Evolutionary conservation across 2,888 invertebrate species (phyloP), one percentile per base, ranked within the genome.

Genomic region (Melanchra persicariae): DNA sequence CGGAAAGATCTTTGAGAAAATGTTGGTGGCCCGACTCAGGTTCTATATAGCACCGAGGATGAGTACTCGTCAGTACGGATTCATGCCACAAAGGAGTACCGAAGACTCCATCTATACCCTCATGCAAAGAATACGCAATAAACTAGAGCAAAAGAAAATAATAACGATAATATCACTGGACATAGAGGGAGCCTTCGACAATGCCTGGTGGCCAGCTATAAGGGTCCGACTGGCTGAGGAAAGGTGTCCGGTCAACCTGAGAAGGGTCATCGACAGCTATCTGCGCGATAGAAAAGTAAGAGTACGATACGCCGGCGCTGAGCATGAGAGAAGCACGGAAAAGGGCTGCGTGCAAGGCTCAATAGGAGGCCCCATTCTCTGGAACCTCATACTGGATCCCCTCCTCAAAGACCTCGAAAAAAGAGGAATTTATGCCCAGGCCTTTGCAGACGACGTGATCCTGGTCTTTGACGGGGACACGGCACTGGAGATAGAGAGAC

Each of bases 171-270:
- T 63, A 54, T 63, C 63, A 0, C 5, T 63, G 15, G 63, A 63
- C 54, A 63, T 63, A 63, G 63, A 63, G 63, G 63, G 63, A 5
- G 65, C 65, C 6, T 65, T 65, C 9, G 57, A 58, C 1, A 58
- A 37, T 17, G 65, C 65, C 12, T 58, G 65, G 57, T 65, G 54
- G 54, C 70, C 62, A 26, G 54, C 63, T 19, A 75, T 75, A 63
- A 12, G 63, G 63, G 49, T 67, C 22, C 26, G 40, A 15, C 37
- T 40, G 40, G 34, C 58, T 3, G 59, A 60, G 45, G 30, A 47
- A 26, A 58, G 43, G 10, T 61, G 61, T 43, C 62, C 57, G 10
- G 15, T 51, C 0, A 34, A 61, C 1, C 30, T 61, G 3, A 49
- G 58, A 40, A 40, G 49, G 37, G 40, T 58, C 40, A n/a, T 70